Conservation (phyloP, 2,797 vertebrate species). For the Neosalanx taihuensis region DNA sequence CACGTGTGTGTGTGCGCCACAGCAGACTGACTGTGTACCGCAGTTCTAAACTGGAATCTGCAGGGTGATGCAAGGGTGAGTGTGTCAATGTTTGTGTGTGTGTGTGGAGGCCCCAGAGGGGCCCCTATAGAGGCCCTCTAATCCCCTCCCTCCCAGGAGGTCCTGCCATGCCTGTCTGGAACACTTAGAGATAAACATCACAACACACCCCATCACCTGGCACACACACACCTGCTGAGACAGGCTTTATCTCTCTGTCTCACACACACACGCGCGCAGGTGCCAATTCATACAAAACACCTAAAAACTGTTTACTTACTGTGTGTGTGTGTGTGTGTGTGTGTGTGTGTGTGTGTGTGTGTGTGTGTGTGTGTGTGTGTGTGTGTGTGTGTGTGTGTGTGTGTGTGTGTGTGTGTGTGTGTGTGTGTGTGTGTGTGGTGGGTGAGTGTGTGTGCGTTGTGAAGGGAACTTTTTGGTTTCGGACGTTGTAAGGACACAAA, state of each 20-base stretch:
- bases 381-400: no score
- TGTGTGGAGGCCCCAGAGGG: conserved; percentile 26
- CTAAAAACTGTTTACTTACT: conserved; percentile 40
- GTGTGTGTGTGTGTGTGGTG: no score
- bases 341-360: neutral
- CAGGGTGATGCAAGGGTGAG: conserved; percentile 48
- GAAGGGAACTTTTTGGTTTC: no score
- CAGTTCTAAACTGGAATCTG: no score
- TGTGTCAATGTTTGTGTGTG: conserved; percentile 7
- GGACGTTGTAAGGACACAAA: no score
- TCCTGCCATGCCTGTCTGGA: conserved; percentile 54
- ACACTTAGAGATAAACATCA: conserved; percentile 65
- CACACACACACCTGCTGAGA: conserved; percentile 67
- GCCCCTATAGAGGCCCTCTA: conserved; percentile 44
- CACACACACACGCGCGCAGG: conserved; percentile 24
- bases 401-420: no score
- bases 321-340: conserved; percentile 50
- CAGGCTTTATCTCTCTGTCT: conserved; percentile 25
- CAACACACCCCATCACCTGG: conserved; percentile 58
- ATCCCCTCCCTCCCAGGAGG: conserved; percentile 60
- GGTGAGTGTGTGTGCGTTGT: no score
- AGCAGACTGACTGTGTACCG: no score
- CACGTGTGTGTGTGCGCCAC: conserved; percentile 11
- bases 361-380: no score
- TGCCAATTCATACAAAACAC: neutral